Conservation (phyloP, 2,113 vertebrate genomes). For the Elaphurus davidianus region DNA sequence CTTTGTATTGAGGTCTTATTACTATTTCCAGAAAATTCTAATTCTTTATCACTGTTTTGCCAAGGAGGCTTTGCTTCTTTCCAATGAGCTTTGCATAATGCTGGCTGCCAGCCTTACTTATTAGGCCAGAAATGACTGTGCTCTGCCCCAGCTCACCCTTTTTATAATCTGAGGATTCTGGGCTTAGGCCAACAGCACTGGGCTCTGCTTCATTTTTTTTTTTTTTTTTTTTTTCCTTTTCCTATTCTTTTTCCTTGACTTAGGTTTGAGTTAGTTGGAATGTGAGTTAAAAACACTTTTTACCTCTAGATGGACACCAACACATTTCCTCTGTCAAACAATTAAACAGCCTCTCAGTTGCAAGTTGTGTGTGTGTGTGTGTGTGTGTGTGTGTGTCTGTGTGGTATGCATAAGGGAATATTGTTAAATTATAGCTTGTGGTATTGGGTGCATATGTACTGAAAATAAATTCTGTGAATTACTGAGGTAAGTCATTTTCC, state of each 20-base stretch:
- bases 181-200: slow-evolving; percentile 6
- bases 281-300: neutral
- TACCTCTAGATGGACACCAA: neutral
- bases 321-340: neutral
- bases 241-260: neutral
- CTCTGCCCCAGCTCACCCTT: neutral
- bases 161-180: slow-evolving; percentile 11
- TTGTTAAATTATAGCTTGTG: neutral
- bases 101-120: slow-evolving; percentile 22
- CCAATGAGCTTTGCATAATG: slow-evolving; percentile 45
- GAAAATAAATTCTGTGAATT: slow-evolving; percentile 1
- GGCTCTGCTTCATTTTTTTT: neutral
- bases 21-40: slow-evolving; percentile 49
- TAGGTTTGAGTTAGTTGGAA: neutral
- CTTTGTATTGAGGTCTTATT: slow-evolving; percentile 27
- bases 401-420: neutral
- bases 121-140: slow-evolving; percentile 6
- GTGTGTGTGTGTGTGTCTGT: neutral
- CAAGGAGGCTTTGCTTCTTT: slow-evolving; percentile 46
- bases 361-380: neutral
- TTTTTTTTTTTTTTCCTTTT: neutral
- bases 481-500: neutral
- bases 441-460: neutral
- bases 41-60: slow-evolving; percentile 54
- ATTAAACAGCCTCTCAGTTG: neutral